phyloP scores from a whole-genome alignment of 2,113 vertebrate genomes.

The Gopherus flavomarginatus region DNA sequence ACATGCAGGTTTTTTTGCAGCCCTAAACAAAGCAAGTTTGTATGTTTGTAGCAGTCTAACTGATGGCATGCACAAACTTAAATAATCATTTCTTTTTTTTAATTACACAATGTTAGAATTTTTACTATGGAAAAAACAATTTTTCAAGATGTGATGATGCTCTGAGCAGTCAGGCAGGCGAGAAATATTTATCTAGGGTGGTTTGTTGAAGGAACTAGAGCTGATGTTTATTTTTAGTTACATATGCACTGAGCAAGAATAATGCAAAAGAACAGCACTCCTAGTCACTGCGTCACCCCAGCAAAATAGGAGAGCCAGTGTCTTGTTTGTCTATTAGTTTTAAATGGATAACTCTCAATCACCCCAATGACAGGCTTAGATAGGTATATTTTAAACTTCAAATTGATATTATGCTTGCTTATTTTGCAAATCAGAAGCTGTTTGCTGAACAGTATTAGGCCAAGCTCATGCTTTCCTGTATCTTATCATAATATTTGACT shows the following conservation, averaged over 20 bases:
- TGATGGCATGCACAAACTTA: neutral
- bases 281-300: neutral
- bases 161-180: neutral
- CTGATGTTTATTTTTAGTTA: constrained; percentile 57
- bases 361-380: constrained; percentile 56
- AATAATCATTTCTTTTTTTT: neutral
- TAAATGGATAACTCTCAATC: constrained; percentile 77
- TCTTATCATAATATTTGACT: constrained; percentile 74
- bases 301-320: constrained; percentile 16
- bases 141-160: neutral
- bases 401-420: constrained; percentile 58
- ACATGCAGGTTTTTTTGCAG: neutral
- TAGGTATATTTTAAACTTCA: constrained; percentile 69
- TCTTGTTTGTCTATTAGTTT: constrained; percentile 80
- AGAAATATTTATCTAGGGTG: neutral
- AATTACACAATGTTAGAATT: neutral
- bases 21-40: neutral
- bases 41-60: neutral
- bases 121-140: neutral
- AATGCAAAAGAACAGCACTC: constrained; percentile 31
- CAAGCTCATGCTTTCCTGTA: constrained; percentile 44
- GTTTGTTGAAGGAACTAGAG: constrained; percentile 34
- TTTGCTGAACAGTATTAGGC: constrained; percentile 71
- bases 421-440: constrained; percentile 74
- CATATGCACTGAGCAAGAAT: constrained; percentile 17